phyloP scores from a whole-genome alignment of 2,113 vertebrate genomes.

The Ifrita kowaldi region DNA sequence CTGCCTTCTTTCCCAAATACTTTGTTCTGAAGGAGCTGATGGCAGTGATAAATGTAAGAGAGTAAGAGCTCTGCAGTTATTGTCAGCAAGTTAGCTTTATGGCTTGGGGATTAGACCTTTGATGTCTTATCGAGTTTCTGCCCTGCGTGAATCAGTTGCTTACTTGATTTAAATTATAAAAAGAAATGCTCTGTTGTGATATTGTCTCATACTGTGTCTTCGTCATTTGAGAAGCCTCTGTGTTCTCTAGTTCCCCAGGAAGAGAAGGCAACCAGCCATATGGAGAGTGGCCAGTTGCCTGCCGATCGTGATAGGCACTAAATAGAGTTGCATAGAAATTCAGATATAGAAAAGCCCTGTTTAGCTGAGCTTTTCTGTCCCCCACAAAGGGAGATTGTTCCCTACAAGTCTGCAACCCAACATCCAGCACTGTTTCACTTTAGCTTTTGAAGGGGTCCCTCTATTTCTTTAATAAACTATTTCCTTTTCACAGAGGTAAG shows the following conservation, averaged over 20 bases:
- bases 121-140: constrained; percentile 54
- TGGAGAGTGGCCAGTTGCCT: constrained; percentile 57
- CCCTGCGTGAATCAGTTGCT: constrained; percentile 47
- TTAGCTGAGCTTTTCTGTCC: neutral
- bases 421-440: neutral
- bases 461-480: neutral
- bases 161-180: constrained; percentile 59
- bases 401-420: neutral
- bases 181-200: constrained; percentile 42
- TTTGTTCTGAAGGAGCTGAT: constrained; percentile 46
- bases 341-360: neutral
- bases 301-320: neutral
- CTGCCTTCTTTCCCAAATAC: neutral
- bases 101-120: constrained; percentile 36
- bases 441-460: neutral
- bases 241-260: constrained; percentile 28
- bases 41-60: constrained; percentile 55
- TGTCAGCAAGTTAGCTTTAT: constrained; percentile 55
- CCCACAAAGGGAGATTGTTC: constrained; percentile 38
- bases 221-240: constrained; percentile 46
- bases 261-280: constrained; percentile 48
- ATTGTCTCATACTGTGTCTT: constrained; percentile 49
- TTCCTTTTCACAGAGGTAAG: neutral
- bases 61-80: constrained; percentile 22
- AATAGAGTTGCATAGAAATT: constrained; percentile 6